These are phyloP conservation scores for Clunio marinus DNA, from an alignment of 2,888 invertebrate species.

Conservation along the genomic window DNA sequence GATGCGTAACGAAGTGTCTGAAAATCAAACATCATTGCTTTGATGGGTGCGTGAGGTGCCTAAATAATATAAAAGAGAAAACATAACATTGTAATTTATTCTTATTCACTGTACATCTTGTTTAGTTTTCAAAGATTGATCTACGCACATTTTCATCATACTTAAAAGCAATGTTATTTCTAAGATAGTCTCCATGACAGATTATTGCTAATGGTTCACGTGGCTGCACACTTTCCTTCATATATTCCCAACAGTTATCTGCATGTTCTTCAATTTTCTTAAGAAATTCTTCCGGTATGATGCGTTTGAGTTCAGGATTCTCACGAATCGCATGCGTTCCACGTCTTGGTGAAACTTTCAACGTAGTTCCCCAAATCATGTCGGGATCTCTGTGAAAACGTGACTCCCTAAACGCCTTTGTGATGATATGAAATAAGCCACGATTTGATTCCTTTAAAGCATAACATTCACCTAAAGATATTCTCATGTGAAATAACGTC, in stretches of 20 bases:
- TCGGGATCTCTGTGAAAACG: conserved; percentile 43
- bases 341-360: conserved; percentile 42
- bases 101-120: too few relatives aligned
- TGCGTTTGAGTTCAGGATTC: conserved; percentile 41
- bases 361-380: conserved; percentile 41
- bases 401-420: conserved; percentile 44
- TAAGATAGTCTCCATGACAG: conserved; percentile 49
- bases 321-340: conserved; percentile 38
- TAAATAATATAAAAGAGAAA: conserved; percentile 28
- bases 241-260: conserved; percentile 41
- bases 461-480: conserved; percentile 46
- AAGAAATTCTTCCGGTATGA: conserved; percentile 44
- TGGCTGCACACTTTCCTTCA: conserved; percentile 45
- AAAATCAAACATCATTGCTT: conserved; percentile 50
- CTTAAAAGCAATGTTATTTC: conserved; percentile 50
- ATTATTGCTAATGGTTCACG: conserved; percentile 47
- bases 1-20: conserved; percentile 48
- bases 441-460: conserved; percentile 45
- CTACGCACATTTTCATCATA: conserved; percentile 42
- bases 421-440: conserved; percentile 43
- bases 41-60: conserved; percentile 43
- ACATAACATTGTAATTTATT: background rate
- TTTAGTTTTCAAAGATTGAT: background rate
- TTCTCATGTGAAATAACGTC: too few relatives aligned
- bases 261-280: conserved; percentile 42